These are phyloP conservation scores for Caenorhabditis tropicalis DNA, from an alignment of 1,140 invertebrate species.

Conservation along the genomic window DNA sequence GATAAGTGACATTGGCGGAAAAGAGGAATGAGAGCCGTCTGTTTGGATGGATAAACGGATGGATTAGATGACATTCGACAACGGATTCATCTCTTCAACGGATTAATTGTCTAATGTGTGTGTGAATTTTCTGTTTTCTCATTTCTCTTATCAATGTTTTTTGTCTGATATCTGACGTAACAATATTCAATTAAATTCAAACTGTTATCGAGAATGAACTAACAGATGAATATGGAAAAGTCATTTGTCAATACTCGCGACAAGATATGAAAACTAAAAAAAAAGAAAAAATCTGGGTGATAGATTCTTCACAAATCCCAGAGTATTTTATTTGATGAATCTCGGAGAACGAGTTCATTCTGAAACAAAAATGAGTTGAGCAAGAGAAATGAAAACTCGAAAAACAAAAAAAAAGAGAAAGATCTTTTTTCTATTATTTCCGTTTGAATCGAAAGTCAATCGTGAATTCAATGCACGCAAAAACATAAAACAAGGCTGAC, in stretches of 20 bases:
- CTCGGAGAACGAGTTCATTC: too few relatives aligned
- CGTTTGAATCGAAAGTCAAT: slow-evolving; percentile 28
- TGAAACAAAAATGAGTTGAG: neutral
- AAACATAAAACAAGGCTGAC: slow-evolving; percentile 24
- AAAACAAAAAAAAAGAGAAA: neutral
- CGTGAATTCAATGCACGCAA: slow-evolving; percentile 20
- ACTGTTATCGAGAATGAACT: neutral
- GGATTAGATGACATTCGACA: slow-evolving; percentile 6
- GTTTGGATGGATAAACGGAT: neutral
- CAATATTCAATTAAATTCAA: too few relatives aligned
- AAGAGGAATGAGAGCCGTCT: neutral
- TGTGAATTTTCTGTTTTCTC: neutral
- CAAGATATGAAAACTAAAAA: too few relatives aligned
- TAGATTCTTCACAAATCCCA: too few relatives aligned
- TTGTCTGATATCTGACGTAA: neutral
- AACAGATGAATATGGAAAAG: too few relatives aligned
- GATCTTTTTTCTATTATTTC: neutral
- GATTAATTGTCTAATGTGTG: neutral
- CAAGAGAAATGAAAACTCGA: neutral
- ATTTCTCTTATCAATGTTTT: neutral
- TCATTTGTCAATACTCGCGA: too few relatives aligned
- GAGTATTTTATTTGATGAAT: too few relatives aligned
- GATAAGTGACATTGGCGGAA: neutral
- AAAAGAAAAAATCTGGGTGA: too few relatives aligned
- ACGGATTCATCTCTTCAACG: slow-evolving; percentile 6